These are phyloP conservation scores for Drosophila koepferae DNA, from an alignment of 2,888 invertebrate genomes.

Conservation along the genomic window DNA sequence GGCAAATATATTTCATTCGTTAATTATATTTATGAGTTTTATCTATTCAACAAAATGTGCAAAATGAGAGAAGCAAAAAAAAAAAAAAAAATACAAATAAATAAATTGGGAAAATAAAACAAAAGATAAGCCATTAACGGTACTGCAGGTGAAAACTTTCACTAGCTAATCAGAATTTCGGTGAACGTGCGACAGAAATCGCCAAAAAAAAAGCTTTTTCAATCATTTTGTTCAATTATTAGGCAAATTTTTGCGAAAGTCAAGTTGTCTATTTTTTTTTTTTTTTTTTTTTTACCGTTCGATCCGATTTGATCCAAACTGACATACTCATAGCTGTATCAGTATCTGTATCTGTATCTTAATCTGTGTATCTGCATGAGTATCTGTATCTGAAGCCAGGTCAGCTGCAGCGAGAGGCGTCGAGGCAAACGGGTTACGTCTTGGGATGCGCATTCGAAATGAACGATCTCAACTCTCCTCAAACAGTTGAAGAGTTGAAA, in stretches of 20 bases:
- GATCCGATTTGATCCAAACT: background rate
- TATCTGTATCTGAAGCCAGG: slow-evolving; percentile 11
- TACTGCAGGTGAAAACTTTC: slow-evolving; percentile 58
- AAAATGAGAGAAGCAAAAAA: slow-evolving; percentile 3
- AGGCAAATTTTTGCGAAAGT: slow-evolving; percentile 78
- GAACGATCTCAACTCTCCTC: slow-evolving; percentile 1
- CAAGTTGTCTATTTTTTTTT: slow-evolving; percentile 18
- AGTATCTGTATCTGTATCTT: background rate
- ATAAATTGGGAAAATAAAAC: slow-evolving; percentile 7
- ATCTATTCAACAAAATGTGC: slow-evolving; percentile 10
- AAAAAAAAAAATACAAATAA: slow-evolving; percentile 5
- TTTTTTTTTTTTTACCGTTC: slow-evolving; percentile 3
- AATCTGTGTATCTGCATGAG: background rate
- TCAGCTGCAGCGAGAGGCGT: slow-evolving; percentile 27
- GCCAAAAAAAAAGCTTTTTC: slow-evolving; percentile 29
- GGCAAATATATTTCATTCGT: slow-evolving; percentile 1
- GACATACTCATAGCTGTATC: background rate
- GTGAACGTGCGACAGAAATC: slow-evolving; percentile 51
- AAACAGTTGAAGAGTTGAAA: slow-evolving; percentile 22
- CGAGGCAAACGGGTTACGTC: background rate
- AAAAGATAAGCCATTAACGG: slow-evolving; percentile 45
- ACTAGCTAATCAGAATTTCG: slow-evolving; percentile 73
- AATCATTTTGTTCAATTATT: slow-evolving; percentile 67
- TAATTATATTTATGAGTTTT: slow-evolving; percentile 17
- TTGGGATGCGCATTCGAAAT: slow-evolving; percentile 23